A percentile compares a stretch with the other conserved stretches of the same genome.
phyloP scores from a whole-genome alignment of 2,113 vertebrate species.

The Phyllostomus hastatus region DNA sequence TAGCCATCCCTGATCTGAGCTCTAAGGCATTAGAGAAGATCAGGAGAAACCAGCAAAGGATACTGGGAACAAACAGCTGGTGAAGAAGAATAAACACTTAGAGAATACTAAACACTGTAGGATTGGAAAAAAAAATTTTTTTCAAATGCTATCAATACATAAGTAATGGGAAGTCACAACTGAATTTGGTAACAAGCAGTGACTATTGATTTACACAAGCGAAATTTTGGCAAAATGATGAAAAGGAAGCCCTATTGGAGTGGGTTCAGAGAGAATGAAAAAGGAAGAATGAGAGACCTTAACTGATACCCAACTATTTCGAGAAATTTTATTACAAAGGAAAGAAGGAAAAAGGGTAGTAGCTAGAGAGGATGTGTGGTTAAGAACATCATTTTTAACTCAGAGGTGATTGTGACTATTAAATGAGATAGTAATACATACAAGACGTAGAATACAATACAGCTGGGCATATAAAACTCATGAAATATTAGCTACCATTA shows the following conservation, averaged over 20 bases:
- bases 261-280: not conserved
- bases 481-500: not conserved
- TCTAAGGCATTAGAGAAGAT: not conserved
- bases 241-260: not conserved
- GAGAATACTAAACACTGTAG: not conserved
- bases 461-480: not conserved
- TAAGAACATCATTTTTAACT: not conserved
- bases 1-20: not conserved
- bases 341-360: not conserved
- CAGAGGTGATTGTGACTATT: not conserved
- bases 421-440: not conserved
- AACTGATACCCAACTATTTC: not conserved
- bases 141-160: not conserved
- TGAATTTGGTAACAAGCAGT: not conserved
- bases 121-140: not conserved
- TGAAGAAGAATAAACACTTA: not conserved
- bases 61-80: not conserved
- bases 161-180: not conserved
- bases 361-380: not conserved
- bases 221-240: not conserved
- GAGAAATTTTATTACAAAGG: not conserved
- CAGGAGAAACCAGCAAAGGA: not conserved
- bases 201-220: not conserved
- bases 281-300: not conserved
- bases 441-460: not conserved